phyloP scores from a whole-genome alignment of 2,888 invertebrate species.

The Antheraea yamamai region DNA sequence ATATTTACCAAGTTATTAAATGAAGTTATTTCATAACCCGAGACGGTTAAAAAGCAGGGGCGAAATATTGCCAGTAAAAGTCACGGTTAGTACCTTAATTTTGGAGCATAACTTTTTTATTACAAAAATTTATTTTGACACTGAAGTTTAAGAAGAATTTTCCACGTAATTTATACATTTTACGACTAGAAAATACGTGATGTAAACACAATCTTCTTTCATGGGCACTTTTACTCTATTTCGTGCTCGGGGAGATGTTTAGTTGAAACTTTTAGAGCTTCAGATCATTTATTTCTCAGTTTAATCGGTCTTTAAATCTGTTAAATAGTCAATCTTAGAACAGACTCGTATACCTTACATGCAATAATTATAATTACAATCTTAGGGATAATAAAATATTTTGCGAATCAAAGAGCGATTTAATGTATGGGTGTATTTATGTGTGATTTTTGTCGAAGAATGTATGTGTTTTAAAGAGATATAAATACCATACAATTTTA shows the following conservation, averaged over 20 bases:
- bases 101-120: constrained; percentile 11
- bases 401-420: neutral
- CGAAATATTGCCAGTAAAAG: constrained; percentile 11
- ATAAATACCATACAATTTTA: too few species aligned
- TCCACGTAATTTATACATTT: constrained; percentile 7
- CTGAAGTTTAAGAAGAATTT: constrained; percentile 10
- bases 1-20: constrained; percentile 8
- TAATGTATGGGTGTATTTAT: neutral
- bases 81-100: constrained; percentile 11
- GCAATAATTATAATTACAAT: neutral
- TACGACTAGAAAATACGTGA: constrained; percentile 5
- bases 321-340: neutral
- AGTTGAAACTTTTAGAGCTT: neutral
- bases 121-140: constrained; percentile 10
- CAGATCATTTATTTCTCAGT: neutral
- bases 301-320: neutral
- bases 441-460: neutral
- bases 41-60: constrained; percentile 1
- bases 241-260: neutral
- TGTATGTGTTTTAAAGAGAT: too few species aligned
- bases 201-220: neutral
- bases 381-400: neutral
- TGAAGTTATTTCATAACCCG: constrained; percentile 8
- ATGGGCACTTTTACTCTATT: neutral
- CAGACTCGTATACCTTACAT: neutral